phyloP scores from a whole-genome alignment of 2,888 invertebrate species.

The Leptinotarsa tumamoca region DNA sequence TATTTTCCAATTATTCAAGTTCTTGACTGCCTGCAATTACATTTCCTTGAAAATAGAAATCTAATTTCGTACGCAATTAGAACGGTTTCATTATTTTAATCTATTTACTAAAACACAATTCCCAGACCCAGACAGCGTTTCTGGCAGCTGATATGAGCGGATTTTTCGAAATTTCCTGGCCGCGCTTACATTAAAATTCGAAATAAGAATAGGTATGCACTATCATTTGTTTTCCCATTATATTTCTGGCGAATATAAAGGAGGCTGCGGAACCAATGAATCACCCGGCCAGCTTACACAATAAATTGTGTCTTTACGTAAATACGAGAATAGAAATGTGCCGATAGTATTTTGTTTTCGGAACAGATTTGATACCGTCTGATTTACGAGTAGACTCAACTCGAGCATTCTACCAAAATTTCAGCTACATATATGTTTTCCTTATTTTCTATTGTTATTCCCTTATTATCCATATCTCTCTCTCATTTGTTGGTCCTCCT shows the following conservation, averaged over 20 bases:
- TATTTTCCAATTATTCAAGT: conserved; percentile 19
- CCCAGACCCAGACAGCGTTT: conserved; percentile 42
- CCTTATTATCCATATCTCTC: no score
- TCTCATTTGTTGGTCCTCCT: no score
- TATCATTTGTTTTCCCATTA: conserved; percentile 52
- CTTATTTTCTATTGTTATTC: no score
- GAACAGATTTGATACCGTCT: conserved; percentile 7
- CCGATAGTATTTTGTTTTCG: conserved; percentile 39
- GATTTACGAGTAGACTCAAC: background rate
- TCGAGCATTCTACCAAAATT: no score
- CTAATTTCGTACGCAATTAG: conserved; percentile 44
- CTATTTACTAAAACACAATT: conserved; percentile 43
- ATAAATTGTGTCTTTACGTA: conserved; percentile 44
- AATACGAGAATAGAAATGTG: conserved; percentile 47
- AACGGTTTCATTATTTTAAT: conserved; percentile 44
- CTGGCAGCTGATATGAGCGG: conserved; percentile 42
- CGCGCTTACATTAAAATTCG: conserved; percentile 41
- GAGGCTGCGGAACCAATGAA: conserved; percentile 52
- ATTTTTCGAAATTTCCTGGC: conserved; percentile 44
- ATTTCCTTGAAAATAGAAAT: conserved; percentile 45
- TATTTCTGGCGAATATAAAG: conserved; percentile 53
- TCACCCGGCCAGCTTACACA: conserved; percentile 48
- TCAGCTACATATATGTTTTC: no score
- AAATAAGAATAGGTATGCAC: conserved; percentile 43
- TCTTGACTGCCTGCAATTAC: conserved; percentile 31